Evolutionary conservation across 2,113 vertebrate species (phyloP).

Genomic region (Holacanthus passer): DNA sequence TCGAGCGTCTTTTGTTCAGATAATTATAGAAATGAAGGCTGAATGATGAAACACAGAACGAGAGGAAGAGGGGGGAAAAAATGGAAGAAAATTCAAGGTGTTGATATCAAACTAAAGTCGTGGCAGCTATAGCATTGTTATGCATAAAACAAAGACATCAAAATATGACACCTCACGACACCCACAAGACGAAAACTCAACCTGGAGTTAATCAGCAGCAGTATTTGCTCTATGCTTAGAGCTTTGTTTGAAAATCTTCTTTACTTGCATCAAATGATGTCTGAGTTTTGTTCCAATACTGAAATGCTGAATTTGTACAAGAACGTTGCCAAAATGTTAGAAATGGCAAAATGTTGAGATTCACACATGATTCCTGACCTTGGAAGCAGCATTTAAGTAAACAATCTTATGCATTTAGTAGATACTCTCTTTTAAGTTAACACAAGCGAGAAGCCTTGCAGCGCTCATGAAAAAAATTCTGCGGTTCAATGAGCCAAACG

Average conservation of each 20-base stretch:
- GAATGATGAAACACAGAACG: slow-evolving; percentile 55
- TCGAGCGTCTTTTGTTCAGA: slow-evolving; percentile 66
- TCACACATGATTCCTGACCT: not conserved
- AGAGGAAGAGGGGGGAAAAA: not conserved
- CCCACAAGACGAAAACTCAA: not conserved
- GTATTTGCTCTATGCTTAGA: not conserved
- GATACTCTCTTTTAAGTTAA: not conserved
- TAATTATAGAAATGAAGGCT: slow-evolving; percentile 65
- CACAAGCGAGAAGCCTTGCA: not conserved
- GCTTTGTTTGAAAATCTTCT: not conserved
- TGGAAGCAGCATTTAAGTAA: not conserved
- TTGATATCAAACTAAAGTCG: slow-evolving; percentile 30
- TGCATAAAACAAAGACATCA: not conserved
- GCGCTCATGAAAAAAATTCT: not conserved
- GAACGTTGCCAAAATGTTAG: not conserved
- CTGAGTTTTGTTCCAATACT: not conserved
- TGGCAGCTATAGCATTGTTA: not conserved
- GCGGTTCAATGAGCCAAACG: no score
- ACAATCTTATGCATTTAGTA: not conserved
- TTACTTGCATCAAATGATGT: not conserved
- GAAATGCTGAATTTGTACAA: not conserved
- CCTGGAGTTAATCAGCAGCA: not conserved
- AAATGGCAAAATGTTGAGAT: not conserved
- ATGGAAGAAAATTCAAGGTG: slow-evolving; percentile 8
- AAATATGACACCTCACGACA: not conserved